Evolutionary conservation across 2,113 vertebrate genomes (phyloP).

Genomic region (Poeciliopsis prolifica): DNA sequence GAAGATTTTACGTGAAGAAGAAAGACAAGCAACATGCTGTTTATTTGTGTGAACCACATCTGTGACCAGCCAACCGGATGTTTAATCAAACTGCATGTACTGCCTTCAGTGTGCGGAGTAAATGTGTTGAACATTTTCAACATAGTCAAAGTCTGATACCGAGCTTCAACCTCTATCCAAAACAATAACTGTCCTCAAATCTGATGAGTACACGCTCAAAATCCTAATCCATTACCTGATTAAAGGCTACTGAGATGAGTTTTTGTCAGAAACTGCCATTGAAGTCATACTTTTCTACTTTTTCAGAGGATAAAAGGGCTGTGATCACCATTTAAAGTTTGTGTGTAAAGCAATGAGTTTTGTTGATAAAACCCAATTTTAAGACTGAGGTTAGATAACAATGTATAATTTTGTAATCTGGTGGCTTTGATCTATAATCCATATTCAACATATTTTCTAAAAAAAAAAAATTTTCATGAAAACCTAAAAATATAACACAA

Average conservation of each 20-base stretch:
- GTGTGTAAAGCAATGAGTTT: slow-evolving; percentile 11
- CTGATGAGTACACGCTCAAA: background rate
- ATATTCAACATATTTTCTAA: too few relatives aligned
- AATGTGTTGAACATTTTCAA: background rate
- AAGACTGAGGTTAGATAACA: too few relatives aligned
- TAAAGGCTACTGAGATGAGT: background rate
- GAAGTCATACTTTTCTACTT: slow-evolving; percentile 69
- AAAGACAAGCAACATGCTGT: too few relatives aligned
- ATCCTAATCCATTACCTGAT: background rate
- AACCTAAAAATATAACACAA: background rate
- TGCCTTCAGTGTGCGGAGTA: too few relatives aligned
- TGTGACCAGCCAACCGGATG: too few relatives aligned
- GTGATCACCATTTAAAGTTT: slow-evolving; percentile 52
- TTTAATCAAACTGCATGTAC: too few relatives aligned
- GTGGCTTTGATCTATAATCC: too few relatives aligned
- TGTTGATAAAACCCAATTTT: too few relatives aligned
- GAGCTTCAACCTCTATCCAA: background rate
- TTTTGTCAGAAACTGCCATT: slow-evolving; percentile 70
- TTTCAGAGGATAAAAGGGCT: slow-evolving; percentile 52
- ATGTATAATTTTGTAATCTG: too few relatives aligned
- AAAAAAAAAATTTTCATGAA: background rate
- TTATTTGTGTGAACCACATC: too few relatives aligned
- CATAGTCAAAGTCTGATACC: background rate
- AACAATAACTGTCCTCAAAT: background rate
- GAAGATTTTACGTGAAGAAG: background rate